Evolutionary conservation across 2,888 invertebrate species (phyloP).

Genomic region (Aphidoletes aphidimyza): DNA sequence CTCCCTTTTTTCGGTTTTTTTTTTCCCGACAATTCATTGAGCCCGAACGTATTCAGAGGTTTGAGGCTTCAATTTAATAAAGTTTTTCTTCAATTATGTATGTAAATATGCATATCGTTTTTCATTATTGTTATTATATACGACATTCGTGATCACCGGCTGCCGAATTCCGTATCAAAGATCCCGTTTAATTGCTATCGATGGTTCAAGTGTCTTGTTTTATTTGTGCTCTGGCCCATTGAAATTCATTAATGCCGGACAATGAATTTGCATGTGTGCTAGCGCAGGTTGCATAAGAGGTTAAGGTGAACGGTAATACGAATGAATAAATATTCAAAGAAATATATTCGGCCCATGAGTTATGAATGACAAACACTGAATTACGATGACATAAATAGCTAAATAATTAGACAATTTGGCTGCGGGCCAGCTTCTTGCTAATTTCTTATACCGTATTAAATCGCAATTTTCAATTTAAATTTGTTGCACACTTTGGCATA

Average conservation of each 20-base stretch:
- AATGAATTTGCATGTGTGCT: neutral
- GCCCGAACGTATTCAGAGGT: too few species aligned
- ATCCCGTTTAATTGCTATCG: neutral
- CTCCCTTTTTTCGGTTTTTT: neutral
- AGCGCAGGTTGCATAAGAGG: too few species aligned
- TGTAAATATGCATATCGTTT: conserved; percentile 14
- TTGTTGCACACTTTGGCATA: neutral
- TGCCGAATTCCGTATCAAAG: neutral
- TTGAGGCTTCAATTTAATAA: too few species aligned
- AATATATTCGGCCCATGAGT: too few species aligned
- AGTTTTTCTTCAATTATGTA: neutral
- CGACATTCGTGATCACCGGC: neutral
- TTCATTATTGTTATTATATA: conserved; percentile 1
- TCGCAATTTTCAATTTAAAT: neutral
- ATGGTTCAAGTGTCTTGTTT: neutral
- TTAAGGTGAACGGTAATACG: neutral
- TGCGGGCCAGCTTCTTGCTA: neutral
- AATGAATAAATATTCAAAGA: neutral
- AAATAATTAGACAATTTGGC: neutral
- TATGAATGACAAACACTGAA: neutral
- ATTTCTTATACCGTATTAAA: neutral
- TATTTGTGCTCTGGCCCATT: neutral
- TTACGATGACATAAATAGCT: neutral
- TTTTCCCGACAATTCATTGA: neutral
- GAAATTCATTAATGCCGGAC: neutral